Evolutionary conservation across 2,888 invertebrate species (phyloP).

Genomic region (Pelosia muscerda): DNA sequence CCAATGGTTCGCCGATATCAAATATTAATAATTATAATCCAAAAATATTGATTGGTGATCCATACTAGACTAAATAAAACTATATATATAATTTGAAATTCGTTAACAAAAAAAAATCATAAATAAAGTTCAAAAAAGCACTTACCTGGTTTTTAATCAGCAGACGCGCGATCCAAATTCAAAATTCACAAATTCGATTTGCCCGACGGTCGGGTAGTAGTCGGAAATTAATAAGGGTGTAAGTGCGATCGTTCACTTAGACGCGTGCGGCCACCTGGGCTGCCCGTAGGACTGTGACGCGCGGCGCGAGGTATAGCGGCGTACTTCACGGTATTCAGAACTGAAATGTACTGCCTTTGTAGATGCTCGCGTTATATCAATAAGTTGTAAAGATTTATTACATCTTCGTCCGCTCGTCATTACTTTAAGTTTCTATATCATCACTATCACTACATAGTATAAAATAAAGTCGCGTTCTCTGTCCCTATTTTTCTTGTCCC

Average conservation of each 20-base stretch:
- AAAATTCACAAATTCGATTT: constrained; percentile 57
- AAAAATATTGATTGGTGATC: neutral
- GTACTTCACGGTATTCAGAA: constrained; percentile 28
- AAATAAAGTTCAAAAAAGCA: constrained; percentile 16
- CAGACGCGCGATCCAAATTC: constrained; percentile 52
- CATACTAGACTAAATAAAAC: neutral
- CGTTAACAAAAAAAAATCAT: neutral
- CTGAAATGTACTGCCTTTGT: constrained; percentile 29
- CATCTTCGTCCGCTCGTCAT: constrained; percentile 21
- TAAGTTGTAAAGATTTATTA: constrained; percentile 48
- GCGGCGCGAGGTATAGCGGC: constrained; percentile 42
- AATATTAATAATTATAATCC: constrained; percentile 16
- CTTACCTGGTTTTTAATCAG: constrained; percentile 50
- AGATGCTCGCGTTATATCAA: constrained; percentile 45
- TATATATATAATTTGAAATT: neutral
- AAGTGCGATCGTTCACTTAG: constrained; percentile 37
- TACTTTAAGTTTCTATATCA: constrained; percentile 28
- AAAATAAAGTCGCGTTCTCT: too few relatives aligned
- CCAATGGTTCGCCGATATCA: constrained; percentile 22
- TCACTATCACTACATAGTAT: too few relatives aligned
- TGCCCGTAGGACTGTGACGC: constrained; percentile 65
- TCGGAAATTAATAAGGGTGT: constrained; percentile 43
- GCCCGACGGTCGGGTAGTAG: constrained; percentile 48
- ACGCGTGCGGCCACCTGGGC: constrained; percentile 65
- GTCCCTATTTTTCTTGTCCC: too few relatives aligned